Conservation (phyloP, 2,888 invertebrate species). For the Dryadula phaetusa region DNA sequence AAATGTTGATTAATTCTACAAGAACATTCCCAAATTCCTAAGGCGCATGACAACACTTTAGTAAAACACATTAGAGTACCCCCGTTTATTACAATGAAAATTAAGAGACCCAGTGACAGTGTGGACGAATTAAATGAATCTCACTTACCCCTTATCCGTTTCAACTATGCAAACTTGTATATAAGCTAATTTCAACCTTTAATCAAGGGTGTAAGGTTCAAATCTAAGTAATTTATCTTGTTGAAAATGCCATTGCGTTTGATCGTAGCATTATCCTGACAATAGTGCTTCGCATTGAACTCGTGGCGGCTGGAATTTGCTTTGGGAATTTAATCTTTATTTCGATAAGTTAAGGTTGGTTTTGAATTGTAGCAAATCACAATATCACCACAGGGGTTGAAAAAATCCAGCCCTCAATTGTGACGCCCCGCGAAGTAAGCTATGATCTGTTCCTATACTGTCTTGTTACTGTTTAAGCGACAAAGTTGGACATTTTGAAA, state of each 20-base stretch:
- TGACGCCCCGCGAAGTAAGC: slow-evolving; percentile 83
- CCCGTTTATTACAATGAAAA: slow-evolving; percentile 64
- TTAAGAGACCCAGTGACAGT: slow-evolving; percentile 79
- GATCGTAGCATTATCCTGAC: slow-evolving; percentile 81
- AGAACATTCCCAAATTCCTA: slow-evolving; percentile 41
- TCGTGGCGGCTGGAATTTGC: slow-evolving; percentile 69
- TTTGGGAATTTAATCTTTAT: slow-evolving; percentile 56
- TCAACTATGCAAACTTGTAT: slow-evolving; percentile 49
- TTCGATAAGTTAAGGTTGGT: slow-evolving; percentile 53
- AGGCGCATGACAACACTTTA: slow-evolving; percentile 45
- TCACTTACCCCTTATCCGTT: slow-evolving; percentile 75
- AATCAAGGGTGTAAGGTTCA: slow-evolving; percentile 46
- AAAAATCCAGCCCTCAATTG: slow-evolving; percentile 77
- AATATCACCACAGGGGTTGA: slow-evolving; percentile 78
- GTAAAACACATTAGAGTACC: slow-evolving; percentile 49
- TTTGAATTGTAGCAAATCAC: slow-evolving; percentile 54
- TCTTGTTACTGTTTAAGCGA: slow-evolving; percentile 57
- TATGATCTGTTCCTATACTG: slow-evolving; percentile 79
- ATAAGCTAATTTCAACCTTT: slow-evolving; percentile 51
- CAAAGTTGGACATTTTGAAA: background rate
- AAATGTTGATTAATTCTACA: slow-evolving; percentile 38
- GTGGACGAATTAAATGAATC: slow-evolving; percentile 80
- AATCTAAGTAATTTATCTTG: slow-evolving; percentile 39
- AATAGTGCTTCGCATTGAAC: slow-evolving; percentile 80
- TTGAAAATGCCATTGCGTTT: slow-evolving; percentile 76